phyloP scores from a whole-genome alignment of 2,113 vertebrate species.

The Empidonax alnorum region DNA sequence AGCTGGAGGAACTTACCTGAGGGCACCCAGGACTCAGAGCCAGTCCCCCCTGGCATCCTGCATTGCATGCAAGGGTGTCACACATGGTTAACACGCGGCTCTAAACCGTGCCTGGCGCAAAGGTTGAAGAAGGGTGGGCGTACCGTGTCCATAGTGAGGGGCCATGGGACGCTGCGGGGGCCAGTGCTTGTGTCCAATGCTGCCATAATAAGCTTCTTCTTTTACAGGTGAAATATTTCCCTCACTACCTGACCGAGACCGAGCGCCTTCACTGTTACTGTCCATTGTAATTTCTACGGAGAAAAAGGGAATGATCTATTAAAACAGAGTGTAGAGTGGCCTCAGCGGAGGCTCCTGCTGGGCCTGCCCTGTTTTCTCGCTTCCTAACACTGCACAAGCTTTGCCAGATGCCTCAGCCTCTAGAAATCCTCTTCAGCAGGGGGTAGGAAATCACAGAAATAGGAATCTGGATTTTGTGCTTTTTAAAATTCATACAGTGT shows the following conservation, averaged over 20 bases:
- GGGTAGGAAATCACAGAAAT: neutral
- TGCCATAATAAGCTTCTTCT: conserved; percentile 90
- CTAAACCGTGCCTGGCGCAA: conserved; percentile 35
- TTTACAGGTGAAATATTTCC: conserved; percentile 87
- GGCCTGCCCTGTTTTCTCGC: neutral
- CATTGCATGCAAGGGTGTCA: conserved; percentile 58
- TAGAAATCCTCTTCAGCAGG: neutral
- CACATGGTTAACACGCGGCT: conserved; percentile 53
- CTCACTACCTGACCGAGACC: conserved; percentile 83
- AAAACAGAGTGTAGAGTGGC: conserved; percentile 31
- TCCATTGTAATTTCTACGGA: conserved; percentile 92
- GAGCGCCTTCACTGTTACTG: conserved; percentile 88
- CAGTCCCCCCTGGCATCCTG: conserved; percentile 21
- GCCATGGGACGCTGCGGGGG: conserved; percentile 79
- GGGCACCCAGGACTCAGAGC: neutral
- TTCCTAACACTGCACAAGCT: neutral
- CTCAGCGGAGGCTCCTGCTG: neutral
- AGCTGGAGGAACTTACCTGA: conserved; percentile 41
- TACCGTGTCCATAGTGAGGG: conserved; percentile 87
- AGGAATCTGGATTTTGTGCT: neutral
- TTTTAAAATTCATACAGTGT: neutral
- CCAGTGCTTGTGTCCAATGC: conserved; percentile 85
- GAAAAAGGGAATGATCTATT: conserved; percentile 72
- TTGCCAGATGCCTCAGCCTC: neutral
- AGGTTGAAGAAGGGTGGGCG: conserved; percentile 69